phyloP scores from a whole-genome alignment of 2,888 invertebrate genomes.

The Tetragnatha montana region DNA sequence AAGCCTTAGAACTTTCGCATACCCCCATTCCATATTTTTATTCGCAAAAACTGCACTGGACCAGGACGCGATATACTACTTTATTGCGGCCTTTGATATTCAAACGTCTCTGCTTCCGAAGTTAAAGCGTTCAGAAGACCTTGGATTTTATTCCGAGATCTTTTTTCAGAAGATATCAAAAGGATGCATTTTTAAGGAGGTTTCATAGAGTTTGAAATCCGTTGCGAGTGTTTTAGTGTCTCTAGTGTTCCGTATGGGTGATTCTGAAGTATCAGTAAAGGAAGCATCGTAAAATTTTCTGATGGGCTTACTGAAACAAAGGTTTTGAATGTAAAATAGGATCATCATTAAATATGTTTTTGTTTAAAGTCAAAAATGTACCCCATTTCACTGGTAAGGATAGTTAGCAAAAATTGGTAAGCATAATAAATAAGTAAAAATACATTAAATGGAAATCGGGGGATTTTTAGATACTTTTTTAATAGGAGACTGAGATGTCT shows the following conservation, averaged over 20 bases:
- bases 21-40: conserved; percentile 9
- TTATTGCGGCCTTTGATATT: conserved; percentile 35
- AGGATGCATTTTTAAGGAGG: background rate
- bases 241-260: background rate
- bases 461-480: no score
- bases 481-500: no score
- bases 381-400: no score
- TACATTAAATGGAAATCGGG: no score
- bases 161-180: conserved; percentile 26
- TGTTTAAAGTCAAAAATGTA: no score
- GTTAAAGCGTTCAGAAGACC: conserved; percentile 12
- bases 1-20: background rate
- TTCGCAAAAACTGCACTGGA: conserved; percentile 17
- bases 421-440: no score
- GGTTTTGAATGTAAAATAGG: background rate
- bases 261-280: background rate
- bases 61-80: conserved; percentile 18
- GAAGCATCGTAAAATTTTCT: background rate
- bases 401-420: no score
- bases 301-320: background rate
- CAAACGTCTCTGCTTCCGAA: conserved; percentile 10
- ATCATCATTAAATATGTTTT: no score
- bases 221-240: background rate
- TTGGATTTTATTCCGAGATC: conserved; percentile 41
- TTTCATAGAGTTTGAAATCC: background rate